Evolutionary conservation across 64 coral and sea anemone genomes (phyloP).

Genomic region (Dendronephthya gigantea): DNA sequence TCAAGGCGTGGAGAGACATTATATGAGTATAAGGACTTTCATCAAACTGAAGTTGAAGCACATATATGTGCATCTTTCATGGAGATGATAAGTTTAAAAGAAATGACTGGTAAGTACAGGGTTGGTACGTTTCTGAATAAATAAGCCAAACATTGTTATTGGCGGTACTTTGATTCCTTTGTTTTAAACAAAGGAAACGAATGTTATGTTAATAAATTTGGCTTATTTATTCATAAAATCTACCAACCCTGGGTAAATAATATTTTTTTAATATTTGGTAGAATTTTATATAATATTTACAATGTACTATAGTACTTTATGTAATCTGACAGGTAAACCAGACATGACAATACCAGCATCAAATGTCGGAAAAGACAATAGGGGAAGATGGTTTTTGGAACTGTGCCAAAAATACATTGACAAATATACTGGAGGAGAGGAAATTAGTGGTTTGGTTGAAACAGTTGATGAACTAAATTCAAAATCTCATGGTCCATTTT

Average conservation of each 20-base stretch:
- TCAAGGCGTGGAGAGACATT: not conserved
- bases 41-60: conserved; percentile 1
- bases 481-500: not conserved
- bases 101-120: not conserved
- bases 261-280: too few relatives aligned
- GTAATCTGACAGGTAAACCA: not conserved
- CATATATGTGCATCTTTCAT: not conserved
- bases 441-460: not conserved
- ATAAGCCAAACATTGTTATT: too few relatives aligned
- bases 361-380: not conserved
- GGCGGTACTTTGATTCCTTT: too few relatives aligned
- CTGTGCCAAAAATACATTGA: conserved; percentile 4
- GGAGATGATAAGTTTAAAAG: not conserved
- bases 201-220: too few relatives aligned
- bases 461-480: not conserved
- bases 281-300: not conserved
- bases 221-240: too few relatives aligned
- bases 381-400: not conserved
- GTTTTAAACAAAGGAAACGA: too few relatives aligned
- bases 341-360: not conserved
- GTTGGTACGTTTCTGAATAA: not conserved
- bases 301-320: not conserved
- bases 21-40: too few relatives aligned
- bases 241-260: too few relatives aligned
- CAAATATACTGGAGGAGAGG: not conserved